phyloP scores from a whole-genome alignment of 1,140 invertebrate genomes.

The Pissodes strobi region DNA sequence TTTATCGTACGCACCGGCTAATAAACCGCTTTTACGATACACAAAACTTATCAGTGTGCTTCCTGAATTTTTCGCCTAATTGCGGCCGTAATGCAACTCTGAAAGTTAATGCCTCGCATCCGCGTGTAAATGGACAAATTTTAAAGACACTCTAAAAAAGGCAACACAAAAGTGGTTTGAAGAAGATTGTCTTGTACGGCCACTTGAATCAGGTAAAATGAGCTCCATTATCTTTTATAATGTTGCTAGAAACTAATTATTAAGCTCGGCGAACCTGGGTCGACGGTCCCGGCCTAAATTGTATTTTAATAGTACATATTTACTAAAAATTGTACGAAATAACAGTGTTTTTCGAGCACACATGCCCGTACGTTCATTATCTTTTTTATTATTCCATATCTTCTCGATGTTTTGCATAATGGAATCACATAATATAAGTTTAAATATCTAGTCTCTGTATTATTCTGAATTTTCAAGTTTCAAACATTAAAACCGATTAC shows the following conservation, averaged over 20 bases:
- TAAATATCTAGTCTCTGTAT: no score
- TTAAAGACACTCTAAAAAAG: background rate
- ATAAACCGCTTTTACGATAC: no score
- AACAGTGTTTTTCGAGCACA: background rate
- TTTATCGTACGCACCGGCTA: no score
- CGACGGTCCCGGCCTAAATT: constrained; percentile 9
- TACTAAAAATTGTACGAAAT: constrained; percentile 14
- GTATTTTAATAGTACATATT: constrained; percentile 25
- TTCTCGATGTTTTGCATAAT: no score
- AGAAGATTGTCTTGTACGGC: constrained; percentile 1
- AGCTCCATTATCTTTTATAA: constrained; percentile 20
- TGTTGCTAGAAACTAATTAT: constrained; percentile 20
- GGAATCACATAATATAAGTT: no score
- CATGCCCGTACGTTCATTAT: no score
- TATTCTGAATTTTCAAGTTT: no score
- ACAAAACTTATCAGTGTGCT: no score
- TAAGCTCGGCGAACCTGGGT: constrained; percentile 2
- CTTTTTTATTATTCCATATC: no score
- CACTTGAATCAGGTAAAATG: constrained; percentile 15
- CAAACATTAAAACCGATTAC: no score
- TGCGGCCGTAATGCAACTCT: background rate
- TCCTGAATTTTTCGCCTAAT: no score
- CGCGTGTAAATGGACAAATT: constrained; percentile 4
- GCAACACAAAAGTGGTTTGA: background rate
- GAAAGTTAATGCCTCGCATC: background rate